Evolutionary conservation across 2,888 invertebrate species (phyloP).

Genomic region (Lomographa bimaculata): DNA sequence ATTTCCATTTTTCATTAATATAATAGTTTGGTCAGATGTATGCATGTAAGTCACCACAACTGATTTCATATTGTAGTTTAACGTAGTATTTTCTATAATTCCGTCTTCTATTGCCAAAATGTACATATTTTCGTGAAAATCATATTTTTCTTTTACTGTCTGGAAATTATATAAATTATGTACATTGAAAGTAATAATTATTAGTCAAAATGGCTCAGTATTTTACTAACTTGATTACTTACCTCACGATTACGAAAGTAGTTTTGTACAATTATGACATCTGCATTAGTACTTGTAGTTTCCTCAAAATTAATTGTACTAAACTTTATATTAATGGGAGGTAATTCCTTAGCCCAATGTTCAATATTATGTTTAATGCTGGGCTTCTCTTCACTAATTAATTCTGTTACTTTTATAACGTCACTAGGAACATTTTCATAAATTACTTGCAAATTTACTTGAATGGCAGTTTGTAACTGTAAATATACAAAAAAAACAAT

Average conservation of each 20-base stretch:
- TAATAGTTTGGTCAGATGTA: neutral
- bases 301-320: neutral
- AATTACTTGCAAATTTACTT: slow-evolving; percentile 4
- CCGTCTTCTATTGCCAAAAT: neutral
- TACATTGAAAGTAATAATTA: too few relatives aligned
- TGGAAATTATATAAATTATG: too few relatives aligned
- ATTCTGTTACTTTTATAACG: slow-evolving; percentile 1
- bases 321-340: neutral
- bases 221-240: too few relatives aligned
- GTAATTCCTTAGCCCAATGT: neutral
- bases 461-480: slow-evolving; percentile 8
- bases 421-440: neutral
- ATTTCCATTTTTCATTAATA: slow-evolving; percentile 2
- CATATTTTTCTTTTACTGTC: too few relatives aligned
- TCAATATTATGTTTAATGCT: neutral
- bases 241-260: neutral
- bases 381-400: neutral
- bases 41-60: neutral
- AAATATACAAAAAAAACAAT: neutral
- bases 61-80: neutral
- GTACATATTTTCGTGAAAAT: neutral
- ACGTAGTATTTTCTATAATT: neutral
- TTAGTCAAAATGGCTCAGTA: too few relatives aligned
- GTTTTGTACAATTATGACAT: neutral
- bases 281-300: too few relatives aligned